Percentiles rank a stretch among this genome's conserved stretches.
These are phyloP conservation scores for Hippoglossus stenolepis DNA, from an alignment of 2,113 vertebrate species.

Conservation along the genomic window DNA sequence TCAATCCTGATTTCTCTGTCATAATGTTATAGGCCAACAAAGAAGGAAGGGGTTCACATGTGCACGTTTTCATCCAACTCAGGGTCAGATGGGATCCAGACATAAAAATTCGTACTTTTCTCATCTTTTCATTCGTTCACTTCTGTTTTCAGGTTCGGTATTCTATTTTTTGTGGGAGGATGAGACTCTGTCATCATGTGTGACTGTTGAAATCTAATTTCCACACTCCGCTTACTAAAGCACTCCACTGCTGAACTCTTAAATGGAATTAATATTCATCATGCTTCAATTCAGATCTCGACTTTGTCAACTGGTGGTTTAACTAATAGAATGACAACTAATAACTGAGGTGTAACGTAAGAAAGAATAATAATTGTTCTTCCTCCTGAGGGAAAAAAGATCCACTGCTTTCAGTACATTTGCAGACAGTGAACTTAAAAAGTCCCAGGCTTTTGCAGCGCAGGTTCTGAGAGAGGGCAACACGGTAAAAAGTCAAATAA, in stretches of 20 bases:
- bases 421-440: not conserved
- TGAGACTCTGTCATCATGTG: slow-evolving; percentile 5
- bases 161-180: slow-evolving; percentile 20
- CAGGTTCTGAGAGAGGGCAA: slow-evolving; percentile 12
- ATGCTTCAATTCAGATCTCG: not conserved
- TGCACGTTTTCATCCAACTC: slow-evolving; percentile 55
- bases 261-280: slow-evolving; percentile 8
- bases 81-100: slow-evolving; percentile 53
- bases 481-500: slow-evolving; percentile 4
- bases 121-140: slow-evolving; percentile 3
- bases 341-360: slow-evolving; percentile 21
- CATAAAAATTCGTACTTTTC: slow-evolving; percentile 1
- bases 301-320: not conserved
- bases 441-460: not conserved
- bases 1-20: not conserved
- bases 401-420: not conserved
- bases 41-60: slow-evolving; percentile 12
- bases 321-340: not conserved
- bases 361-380: not conserved
- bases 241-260: slow-evolving; percentile 46
- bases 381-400: not conserved
- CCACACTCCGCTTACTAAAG: slow-evolving; percentile 62
- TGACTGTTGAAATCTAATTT: slow-evolving; percentile 15
- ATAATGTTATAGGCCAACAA: not conserved
- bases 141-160: not conserved